These are phyloP conservation scores for Drosophila watanabei DNA, from an alignment of 1,140 invertebrate genomes.

Conservation along the genomic window DNA sequence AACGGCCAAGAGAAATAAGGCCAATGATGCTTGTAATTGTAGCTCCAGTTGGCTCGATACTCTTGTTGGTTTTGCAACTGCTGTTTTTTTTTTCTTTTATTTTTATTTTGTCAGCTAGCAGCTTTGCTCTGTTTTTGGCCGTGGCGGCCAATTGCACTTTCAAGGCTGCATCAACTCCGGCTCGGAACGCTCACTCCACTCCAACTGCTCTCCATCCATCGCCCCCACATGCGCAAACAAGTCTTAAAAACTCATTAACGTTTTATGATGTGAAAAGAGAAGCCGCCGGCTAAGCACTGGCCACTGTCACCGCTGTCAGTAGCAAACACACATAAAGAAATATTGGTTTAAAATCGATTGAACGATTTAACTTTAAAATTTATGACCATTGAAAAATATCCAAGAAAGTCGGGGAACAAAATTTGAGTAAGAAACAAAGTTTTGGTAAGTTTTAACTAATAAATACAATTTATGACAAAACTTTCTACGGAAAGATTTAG, in stretches of 20 bases:
- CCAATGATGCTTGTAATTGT: constrained; percentile 83
- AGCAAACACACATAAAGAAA: neutral
- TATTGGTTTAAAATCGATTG: neutral
- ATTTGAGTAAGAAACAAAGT: neutral
- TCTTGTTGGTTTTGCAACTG: constrained; percentile 53
- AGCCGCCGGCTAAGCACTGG: constrained; percentile 26
- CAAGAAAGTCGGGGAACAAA: neutral
- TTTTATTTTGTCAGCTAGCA: neutral
- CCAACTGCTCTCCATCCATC: constrained; percentile 25
- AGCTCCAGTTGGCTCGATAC: constrained; percentile 51
- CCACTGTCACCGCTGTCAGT: constrained; percentile 26
- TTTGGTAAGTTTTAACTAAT: neutral
- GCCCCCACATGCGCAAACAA: constrained; percentile 50
- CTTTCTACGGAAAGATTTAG: neutral
- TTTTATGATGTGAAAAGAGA: constrained; percentile 55
- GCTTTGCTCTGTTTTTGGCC: constrained; percentile 24
- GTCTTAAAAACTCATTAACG: constrained; percentile 71
- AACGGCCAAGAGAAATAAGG: constrained; percentile 67
- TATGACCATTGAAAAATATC: neutral
- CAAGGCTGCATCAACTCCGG: constrained; percentile 62
- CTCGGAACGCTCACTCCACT: constrained; percentile 10
- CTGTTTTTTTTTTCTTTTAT: constrained; percentile 20
- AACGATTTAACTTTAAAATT: neutral
- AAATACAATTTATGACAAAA: neutral
- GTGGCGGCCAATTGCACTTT: constrained; percentile 53